Conservation (phyloP, 2,113 vertebrate genomes). For the Bujurquina vittata region DNA sequence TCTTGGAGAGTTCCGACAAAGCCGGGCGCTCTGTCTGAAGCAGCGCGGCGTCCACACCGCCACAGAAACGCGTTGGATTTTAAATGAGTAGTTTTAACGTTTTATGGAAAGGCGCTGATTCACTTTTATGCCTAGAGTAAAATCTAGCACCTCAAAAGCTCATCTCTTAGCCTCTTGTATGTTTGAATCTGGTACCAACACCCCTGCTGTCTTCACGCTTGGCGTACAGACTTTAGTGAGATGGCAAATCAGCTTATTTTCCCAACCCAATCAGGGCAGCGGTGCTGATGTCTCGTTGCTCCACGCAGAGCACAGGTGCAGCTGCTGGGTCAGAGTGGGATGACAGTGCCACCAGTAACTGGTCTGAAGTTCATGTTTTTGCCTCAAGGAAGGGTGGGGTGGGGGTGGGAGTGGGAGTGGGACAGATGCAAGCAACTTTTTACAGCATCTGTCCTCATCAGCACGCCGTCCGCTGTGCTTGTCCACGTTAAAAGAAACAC, state of each 20-base stretch:
- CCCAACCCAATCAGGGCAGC: not conserved
- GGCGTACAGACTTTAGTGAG: not conserved
- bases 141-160: not conserved
- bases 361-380: conserved; percentile 13
- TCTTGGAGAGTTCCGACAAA: conserved; percentile 35
- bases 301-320: conserved; percentile 23
- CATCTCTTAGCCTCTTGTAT: too few species aligned
- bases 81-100: conserved; percentile 3
- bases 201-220: not conserved
- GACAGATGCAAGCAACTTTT: conserved; percentile 56
- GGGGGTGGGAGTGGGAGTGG: too few species aligned
- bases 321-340: conserved; percentile 16
- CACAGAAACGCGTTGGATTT: not conserved
- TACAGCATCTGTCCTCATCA: conserved; percentile 42
- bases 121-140: not conserved
- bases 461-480: conserved; percentile 56
- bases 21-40: conserved; percentile 32
- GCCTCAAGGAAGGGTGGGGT: not conserved
- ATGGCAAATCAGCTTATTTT: not conserved
- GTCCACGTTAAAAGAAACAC: conserved; percentile 22
- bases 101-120: not conserved
- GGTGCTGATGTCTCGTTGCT: conserved; percentile 1
- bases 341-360: conserved; percentile 27
- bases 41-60: conserved; percentile 16
- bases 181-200: not conserved